Evolutionary conservation across 1,140 invertebrate genomes (phyloP), one percentile per base, ranked within the genome.

Genomic region (Berghia stephanieae): DNA sequence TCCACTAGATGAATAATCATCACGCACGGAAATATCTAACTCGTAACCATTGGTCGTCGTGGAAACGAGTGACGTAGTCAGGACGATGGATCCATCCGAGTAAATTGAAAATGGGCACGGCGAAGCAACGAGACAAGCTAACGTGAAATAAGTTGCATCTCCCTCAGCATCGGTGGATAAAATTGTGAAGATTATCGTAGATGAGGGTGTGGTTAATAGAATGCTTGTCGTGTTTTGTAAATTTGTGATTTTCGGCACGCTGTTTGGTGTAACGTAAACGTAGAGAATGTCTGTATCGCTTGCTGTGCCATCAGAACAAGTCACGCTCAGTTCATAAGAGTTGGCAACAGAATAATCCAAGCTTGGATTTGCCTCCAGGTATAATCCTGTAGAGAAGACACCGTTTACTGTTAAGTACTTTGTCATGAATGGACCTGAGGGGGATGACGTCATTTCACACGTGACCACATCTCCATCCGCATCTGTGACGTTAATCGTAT

Each of bases 91-190:
- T n/a, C 72, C 72, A 21, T 49, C 46, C 36, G 72, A 75, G 36
- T 57, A 75, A 36, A 75, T 75, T 27, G 49, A 0, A 55, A 75
- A 75, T 21, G 72, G 72, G 36, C 72, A 75, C 27, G 72, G 6
- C 8, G 31, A 24, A 3, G 49, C 31, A 36, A 38, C 18, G 43
- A 24, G 21, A 38, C 72, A 75, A 42, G 72, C 42, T 24, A 75
- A 38, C n/a, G 27, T n/a, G 36, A 36, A 75, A 27, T 27, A 38
- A 31, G 55, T 49, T 0, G 10, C 3, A 36, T 75, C 72, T 10
- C 72, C 52, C 24, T 75, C 72, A 18, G 52, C 6, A 55, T 75
- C 72, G 3, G 49, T 40, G 6, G 44, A 24, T 46, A 27, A 4
- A 10, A 72, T 46, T 31, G 5, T 31, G 44, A 72, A 72, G 18